Base-by-base conservation (phyloP, 2,797 vertebrate species). In the Cyprinella venusta region DNA sequence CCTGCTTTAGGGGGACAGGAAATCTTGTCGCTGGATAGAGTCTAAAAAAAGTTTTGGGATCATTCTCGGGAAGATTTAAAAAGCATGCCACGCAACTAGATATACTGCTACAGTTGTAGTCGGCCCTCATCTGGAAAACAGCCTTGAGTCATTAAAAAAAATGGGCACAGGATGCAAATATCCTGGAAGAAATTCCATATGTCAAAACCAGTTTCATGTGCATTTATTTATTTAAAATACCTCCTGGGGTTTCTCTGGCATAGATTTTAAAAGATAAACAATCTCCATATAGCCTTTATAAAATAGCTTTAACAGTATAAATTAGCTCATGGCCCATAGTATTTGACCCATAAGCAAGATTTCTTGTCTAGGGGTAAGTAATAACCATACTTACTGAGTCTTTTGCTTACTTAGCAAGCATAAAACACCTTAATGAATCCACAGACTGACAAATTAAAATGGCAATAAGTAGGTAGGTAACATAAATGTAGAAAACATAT, bases 31-130 rank as follows among this genome's bases (percentile, higher is more conserved):
- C 71, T 89, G 86, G 86, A 77, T 40, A 16, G 38, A 5, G 88
- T 91, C 93, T 95, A 94, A 93, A 95, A 94, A 93, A 93, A 94
- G 91, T 86, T 56, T 64, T 87, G 84, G 91, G 89, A 89, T 91
- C 84, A 78, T 86, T 91, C 87, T 91, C 92, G 90, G 91, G 92
- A 93, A 94, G 92, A 87, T 89, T 91, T 88, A 86, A 91, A 91
- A 90, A 61, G 88, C 83, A 79, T 26, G 64, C 84, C 82, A 88
- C 82, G 61, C 82, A 92, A 69, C 72, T 30, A 75, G 67, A 92
- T 78, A 78, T 82, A 76, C 61, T 80, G 69, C 74, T 59, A 54
- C 45, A 56, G 77, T 45, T 76, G 50, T 77, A 85, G 72, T 40
- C 26, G 52, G 50, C 30, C 36, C 69, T 83, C 81, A 80, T 88